Evolutionary conservation across 2,797 vertebrate genomes (phyloP), one percentile per base, ranked within the genome.

Genomic region (Telmatherina bonti): DNA sequence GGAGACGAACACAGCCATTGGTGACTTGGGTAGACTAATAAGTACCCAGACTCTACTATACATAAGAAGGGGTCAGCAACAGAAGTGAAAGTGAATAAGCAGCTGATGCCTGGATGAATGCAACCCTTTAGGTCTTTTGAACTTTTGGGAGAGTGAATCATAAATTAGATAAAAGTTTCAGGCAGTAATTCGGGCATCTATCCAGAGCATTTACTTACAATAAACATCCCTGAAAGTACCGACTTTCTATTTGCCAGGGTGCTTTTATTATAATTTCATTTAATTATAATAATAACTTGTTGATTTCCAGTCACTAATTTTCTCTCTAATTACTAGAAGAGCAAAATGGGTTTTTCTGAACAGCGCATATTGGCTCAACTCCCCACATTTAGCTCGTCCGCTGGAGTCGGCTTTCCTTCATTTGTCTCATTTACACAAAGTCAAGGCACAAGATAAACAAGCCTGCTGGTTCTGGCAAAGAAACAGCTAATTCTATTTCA

Each of bases 391-490:
- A 67, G 72, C 74, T 82, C 72, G 60, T 58, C 83, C 54, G 68
- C 30, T 69, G 70, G 58, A 82, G 72, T 67, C 41, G 67, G n/a
- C 69, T 84, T 30, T 11, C 67, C 70, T 82, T 84, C 73, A 79
- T 89, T 84, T 78, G 79, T 85, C 83, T 89, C 79, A 82, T 88
- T 92, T 84, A 85, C 80, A 82, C 56, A 24, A 33, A 75, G 74
- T 76, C 58, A 54, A 88, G 80, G 74, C 12, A 52, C 0, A 12
- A 82, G 80, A 84, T 79, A 73, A 85, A 86, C 76, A 81, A 85
- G 72, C 70, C 10, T 8, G 72, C 70, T 16, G 78, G 57, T 11
- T 65, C 63, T 74, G 66, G 72, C 70, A 55, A 18, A 43, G 61
- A 76, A 59, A 67, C 64, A 72, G 82, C 72, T 53, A 81, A 84